Evolutionary conservation across 2,888 invertebrate species (phyloP), one percentile per base, ranked within the genome.

Genomic region (Brenthis daphne): DNA sequence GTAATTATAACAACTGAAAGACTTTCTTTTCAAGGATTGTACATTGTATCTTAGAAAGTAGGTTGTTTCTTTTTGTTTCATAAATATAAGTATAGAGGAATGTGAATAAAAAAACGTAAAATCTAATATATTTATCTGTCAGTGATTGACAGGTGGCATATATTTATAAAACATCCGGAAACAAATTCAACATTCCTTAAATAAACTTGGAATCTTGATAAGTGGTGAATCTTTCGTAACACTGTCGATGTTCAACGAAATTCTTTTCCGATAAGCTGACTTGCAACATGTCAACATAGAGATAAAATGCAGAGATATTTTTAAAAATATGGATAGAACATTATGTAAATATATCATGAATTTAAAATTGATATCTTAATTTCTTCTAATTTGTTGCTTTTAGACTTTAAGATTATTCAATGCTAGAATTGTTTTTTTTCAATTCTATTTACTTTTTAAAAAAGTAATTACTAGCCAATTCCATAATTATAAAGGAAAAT

Each of bases 131-230:
- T 54, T 54, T 29, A 63, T 54, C 43, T 54, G 13, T 48, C 47
- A 24, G 24, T 50, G 50, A 60, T 50, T n/a, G 29, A 61, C 61
- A 51, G 55, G 55, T 67, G 56, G 56, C 61, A 66, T 24, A 63
- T 67, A 61, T 67, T 63, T 61, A 24, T 50, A 63, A 61, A 63
- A 61, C 6, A 56, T 56, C 63, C 67, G 67, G 50, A 67, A 63
- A 43, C 24, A 60, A 16, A 13, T 29, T n/a, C 8, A 33, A 56
- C 43, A 57, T 67, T 56, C 50, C n/a, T 56, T 29, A 63, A 63
- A 67, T 67, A 67, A 67, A 67, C 60, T 13, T 29, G 56, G 63
- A 63, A 67, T 57, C 61, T 57, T 51, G 63, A 67, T 56, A 67
- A 63, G 51, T 24, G 20, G 16, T 43, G n/a, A 63, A 67, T 57